Evolutionary conservation across 2,888 invertebrate genomes (phyloP), one percentile per base, ranked within the genome.

Genomic region (Salpingus planirostris): DNA sequence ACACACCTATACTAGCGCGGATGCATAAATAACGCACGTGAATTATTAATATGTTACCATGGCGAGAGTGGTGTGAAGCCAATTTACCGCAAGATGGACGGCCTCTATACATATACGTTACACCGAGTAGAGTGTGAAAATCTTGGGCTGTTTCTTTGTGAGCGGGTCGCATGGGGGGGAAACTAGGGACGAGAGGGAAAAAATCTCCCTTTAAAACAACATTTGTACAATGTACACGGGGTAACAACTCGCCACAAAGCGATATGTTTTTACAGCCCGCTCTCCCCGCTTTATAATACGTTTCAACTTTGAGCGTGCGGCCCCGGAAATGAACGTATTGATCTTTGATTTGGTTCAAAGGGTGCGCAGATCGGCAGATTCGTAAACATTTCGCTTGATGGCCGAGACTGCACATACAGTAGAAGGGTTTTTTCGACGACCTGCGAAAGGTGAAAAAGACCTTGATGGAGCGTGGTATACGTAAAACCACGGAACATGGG

Each of bases 181-280:
- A n/a, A n/a, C n/a, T n/a, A n/a, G n/a, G n/a, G n/a, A n/a, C n/a
- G n/a, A n/a, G 10, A 23, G 23, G 6, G 23, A 23, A 23, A 50
- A 54, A 51, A 52, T 48, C 45, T 46, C 57, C 57, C 57, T 50
- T 54, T 57, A 51, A 45, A 57, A 60, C 56, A 60, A 60, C 57
- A 60, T 60, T 59, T 58, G 46, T 44, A 36, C 42, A 33, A 39
- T 42, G 45, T 49, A 5, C 10, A 56, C 54, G 58, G 55, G 50
- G 52, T 60, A 61, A 59, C 60, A 59, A 59, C 55, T 60, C 42
- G 35, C 42, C 46, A 61, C 58, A 61, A 61, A 53, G 53, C 54
- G 48, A 43, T 47, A 43, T 59, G 58, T 60, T 60, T 59, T 60
- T 55, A 40, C 60, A 60, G 59, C 57, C 55, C 47, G 33, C 46